These are phyloP conservation scores for Abramis brama DNA, from an alignment of 2,113 vertebrate species.

Conservation along the genomic window DNA sequence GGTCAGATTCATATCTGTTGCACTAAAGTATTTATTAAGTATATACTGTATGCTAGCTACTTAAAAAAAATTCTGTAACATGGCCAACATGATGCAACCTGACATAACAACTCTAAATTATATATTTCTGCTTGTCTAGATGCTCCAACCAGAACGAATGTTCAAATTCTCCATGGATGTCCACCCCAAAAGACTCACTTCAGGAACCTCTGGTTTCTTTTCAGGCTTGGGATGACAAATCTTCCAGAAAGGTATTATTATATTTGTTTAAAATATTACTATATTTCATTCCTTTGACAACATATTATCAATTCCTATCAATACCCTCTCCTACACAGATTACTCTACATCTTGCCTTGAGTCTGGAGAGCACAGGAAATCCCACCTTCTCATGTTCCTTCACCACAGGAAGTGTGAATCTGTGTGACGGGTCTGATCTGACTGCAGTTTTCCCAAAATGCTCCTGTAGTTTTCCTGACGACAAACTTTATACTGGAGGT, in stretches of 20 bases:
- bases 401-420: neutral
- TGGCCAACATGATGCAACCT: neutral
- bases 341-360: slow-evolving; percentile 58
- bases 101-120: neutral
- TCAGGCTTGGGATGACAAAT: slow-evolving; percentile 30
- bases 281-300: neutral
- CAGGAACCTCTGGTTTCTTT: slow-evolving; percentile 63
- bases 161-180: slow-evolving; percentile 63
- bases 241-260: slow-evolving; percentile 53
- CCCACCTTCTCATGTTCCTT: slow-evolving; percentile 63
- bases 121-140: slow-evolving; percentile 51
- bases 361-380: neutral
- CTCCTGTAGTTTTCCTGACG: slow-evolving; percentile 60
- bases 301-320: neutral
- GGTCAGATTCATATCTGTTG: slow-evolving; percentile 56
- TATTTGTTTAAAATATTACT: neutral
- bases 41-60: neutral
- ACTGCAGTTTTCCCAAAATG: slow-evolving; percentile 61
- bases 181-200: slow-evolving; percentile 60
- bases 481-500: slow-evolving; percentile 54
- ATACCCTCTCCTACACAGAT: slow-evolving; percentile 55
- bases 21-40: neutral
- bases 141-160: slow-evolving; percentile 57
- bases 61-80: neutral
- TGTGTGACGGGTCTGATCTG: neutral